Evolutionary conservation across 2,888 invertebrate species (phyloP).

Genomic region (Arctia plantaginis): DNA sequence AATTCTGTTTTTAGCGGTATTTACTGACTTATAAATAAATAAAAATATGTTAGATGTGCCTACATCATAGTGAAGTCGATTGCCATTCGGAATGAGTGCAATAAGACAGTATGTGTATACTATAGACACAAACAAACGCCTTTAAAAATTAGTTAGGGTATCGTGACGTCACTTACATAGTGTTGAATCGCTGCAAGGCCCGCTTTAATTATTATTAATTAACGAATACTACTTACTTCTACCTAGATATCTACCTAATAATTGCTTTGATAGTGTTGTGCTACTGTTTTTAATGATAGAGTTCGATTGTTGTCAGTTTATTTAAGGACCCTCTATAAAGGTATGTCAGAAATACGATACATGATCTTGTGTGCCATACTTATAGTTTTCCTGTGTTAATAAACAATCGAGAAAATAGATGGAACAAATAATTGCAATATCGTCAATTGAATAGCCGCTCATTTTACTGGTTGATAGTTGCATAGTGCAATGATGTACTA

Average conservation of each 20-base stretch:
- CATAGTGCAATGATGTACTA: neutral
- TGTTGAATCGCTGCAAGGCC: constrained; percentile 55
- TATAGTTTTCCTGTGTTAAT: neutral
- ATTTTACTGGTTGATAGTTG: neutral
- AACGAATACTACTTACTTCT: constrained; percentile 57
- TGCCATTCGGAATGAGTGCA: neutral
- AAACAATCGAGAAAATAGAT: neutral
- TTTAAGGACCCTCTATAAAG: neutral
- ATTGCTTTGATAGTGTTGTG: constrained; percentile 36
- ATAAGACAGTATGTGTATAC: neutral
- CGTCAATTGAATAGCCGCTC: neutral
- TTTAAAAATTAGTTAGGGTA: constrained; percentile 41
- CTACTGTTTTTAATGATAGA: constrained; percentile 33
- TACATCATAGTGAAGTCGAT: neutral
- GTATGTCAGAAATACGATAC: neutral
- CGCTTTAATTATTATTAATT: constrained; percentile 62
- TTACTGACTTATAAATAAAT: neutral
- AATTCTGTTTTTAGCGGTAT: neutral
- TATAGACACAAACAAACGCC: neutral
- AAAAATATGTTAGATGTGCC: neutral
- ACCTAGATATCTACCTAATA: constrained; percentile 43
- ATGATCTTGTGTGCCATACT: neutral
- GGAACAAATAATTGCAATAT: neutral
- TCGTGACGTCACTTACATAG: constrained; percentile 59
- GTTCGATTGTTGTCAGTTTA: neutral